Percentiles rank a stretch among this genome's conserved stretches.
Evolutionary conservation across 2,888 invertebrate species (phyloP).

Genomic region (Lasioglossum vierecki): DNA sequence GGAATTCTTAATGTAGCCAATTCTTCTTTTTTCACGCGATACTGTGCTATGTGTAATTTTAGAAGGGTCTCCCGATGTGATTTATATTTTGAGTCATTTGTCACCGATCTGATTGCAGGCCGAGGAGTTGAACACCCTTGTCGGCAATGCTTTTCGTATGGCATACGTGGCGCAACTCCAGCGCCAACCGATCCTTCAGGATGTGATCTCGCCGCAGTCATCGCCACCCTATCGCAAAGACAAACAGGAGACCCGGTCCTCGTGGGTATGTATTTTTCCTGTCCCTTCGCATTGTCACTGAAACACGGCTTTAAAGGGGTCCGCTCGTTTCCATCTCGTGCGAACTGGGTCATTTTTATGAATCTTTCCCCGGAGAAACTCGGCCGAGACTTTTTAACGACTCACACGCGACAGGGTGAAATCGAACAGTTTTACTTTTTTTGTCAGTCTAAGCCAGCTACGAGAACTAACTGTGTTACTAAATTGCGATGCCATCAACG

Average conservation of each 20-base stretch:
- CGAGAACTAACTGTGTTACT: background rate
- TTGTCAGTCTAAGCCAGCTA: background rate
- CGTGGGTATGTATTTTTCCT: constrained; percentile 76
- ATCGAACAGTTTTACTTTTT: background rate
- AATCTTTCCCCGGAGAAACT: background rate
- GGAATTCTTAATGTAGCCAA: too few relatives aligned
- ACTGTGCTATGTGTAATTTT: background rate
- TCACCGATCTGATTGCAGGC: constrained; percentile 86
- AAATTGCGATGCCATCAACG: background rate
- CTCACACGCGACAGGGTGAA: background rate
- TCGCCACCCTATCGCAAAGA: constrained; percentile 80
- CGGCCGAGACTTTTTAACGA: background rate
- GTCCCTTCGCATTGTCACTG: background rate
- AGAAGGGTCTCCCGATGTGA: background rate
- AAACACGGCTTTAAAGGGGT: background rate
- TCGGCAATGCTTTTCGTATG: constrained; percentile 96
- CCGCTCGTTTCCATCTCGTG: background rate
- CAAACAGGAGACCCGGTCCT: constrained; percentile 78
- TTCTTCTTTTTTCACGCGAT: background rate
- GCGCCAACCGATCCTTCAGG: constrained; percentile 87
- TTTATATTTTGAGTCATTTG: background rate
- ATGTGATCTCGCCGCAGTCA: constrained; percentile 88
- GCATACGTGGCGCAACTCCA: constrained; percentile 94
- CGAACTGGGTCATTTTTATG: background rate
- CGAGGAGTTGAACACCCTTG: constrained; percentile 93